A percentile compares a stretch with the other conserved stretches of the same genome.
phyloP scores from a whole-genome alignment of 2,113 vertebrate species.

The Hypomesus transpacificus region DNA sequence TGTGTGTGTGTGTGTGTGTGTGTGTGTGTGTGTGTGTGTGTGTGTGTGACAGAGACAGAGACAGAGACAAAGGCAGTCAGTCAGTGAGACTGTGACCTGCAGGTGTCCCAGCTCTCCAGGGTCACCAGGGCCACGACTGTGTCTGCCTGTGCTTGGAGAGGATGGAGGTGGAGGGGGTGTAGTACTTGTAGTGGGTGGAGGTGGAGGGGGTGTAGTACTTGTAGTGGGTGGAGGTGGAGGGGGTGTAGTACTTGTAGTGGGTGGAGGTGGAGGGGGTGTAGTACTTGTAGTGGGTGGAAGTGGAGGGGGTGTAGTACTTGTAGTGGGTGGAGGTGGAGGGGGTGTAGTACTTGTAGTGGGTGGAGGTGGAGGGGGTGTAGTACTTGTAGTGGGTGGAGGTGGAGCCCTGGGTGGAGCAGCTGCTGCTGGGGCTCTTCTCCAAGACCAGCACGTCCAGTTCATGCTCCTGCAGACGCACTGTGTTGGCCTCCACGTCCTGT shows the following conservation, averaged over 20 bases:
- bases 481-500: constrained; percentile 98
- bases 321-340: no score
- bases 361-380: no score
- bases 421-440: constrained; percentile 87
- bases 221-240: constrained; percentile 13
- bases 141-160: background rate
- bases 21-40: no score
- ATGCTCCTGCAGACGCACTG: constrained; percentile 98
- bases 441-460: constrained; percentile 96
- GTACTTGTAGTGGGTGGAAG: constrained; percentile 23
- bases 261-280: constrained; percentile 50
- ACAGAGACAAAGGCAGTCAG: no score
- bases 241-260: constrained; percentile 77
- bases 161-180: no score
- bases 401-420: constrained; percentile 80
- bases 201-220: constrained; percentile 61
- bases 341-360: background rate
- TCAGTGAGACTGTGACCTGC: no score
- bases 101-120: no score
- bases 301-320: constrained; percentile 40
- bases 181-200: constrained; percentile 40
- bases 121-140: no score
- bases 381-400: constrained; percentile 19
- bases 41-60: no score
- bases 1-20: no score